phyloP scores from a whole-genome alignment of 1,140 invertebrate species.

The Zaprionus capensis region DNA sequence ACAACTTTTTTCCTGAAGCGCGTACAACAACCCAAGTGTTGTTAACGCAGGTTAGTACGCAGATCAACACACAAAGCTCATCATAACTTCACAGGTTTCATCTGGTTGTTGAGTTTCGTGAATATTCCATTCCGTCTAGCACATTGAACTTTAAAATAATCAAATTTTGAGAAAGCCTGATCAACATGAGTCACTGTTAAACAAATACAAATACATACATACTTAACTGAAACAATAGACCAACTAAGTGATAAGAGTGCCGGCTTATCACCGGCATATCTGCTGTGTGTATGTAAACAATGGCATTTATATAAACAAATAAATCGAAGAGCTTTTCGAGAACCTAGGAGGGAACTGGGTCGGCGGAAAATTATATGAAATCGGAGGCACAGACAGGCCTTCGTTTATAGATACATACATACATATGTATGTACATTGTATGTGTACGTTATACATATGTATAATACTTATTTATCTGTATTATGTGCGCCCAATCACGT shows the following conservation, averaged over 20 bases:
- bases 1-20: background rate
- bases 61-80: conserved; percentile 7
- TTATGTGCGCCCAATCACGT: conserved; percentile 35
- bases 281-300: conserved; percentile 14
- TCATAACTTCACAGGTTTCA: conserved; percentile 2
- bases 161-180: conserved; percentile 20
- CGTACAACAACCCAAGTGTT: conserved; percentile 4
- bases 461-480: background rate
- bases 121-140: conserved; percentile 28
- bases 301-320: conserved; percentile 35
- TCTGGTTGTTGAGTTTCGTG: conserved; percentile 19
- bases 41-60: conserved; percentile 1
- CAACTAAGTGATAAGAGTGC: conserved; percentile 21
- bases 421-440: background rate
- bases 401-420: conserved; percentile 17
- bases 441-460: background rate
- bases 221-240: conserved; percentile 3
- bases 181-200: conserved; percentile 16
- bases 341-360: conserved; percentile 31
- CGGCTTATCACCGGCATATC: conserved; percentile 45
- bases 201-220: background rate
- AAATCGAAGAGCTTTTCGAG: conserved; percentile 38
- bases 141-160: conserved; percentile 13
- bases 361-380: conserved; percentile 18
- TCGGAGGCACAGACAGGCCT: conserved; percentile 15